These are phyloP conservation scores for Drosophila rhopaloa DNA, from an alignment of 1,140 invertebrate genomes.

Conservation along the genomic window DNA sequence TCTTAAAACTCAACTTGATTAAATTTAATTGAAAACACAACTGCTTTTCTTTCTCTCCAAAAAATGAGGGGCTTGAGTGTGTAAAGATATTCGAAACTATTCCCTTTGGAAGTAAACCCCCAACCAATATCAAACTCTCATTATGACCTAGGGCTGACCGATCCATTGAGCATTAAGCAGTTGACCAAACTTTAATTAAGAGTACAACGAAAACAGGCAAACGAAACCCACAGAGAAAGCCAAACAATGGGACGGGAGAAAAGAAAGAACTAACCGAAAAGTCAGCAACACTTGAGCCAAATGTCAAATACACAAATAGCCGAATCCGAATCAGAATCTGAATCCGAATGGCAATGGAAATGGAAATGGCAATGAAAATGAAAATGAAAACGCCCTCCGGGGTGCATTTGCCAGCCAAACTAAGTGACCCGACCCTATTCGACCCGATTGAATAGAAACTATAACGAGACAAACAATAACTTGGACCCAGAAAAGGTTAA, in stretches of 20 bases:
- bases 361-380: constrained; percentile 37
- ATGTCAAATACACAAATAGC: constrained; percentile 81
- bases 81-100: not conserved
- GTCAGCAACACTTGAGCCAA: constrained; percentile 82
- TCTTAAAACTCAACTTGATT: not conserved
- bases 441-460: constrained; percentile 74
- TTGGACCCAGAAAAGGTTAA: constrained; percentile 54
- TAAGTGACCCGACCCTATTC: constrained; percentile 13
- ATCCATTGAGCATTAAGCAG: constrained; percentile 60
- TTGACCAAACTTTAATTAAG: constrained; percentile 78
- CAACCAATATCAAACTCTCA: constrained; percentile 27
- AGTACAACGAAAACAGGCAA: constrained; percentile 31
- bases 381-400: constrained; percentile 75
- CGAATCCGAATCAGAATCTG: constrained; percentile 2
- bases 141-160: constrained; percentile 17
- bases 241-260: constrained; percentile 4
- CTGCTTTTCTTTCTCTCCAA: not conserved
- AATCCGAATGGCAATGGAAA: constrained; percentile 11
- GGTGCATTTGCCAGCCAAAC: constrained; percentile 67
- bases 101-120: not conserved
- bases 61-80: not conserved
- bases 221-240: constrained; percentile 20
- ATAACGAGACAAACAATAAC: constrained; percentile 52
- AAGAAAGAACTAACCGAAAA: constrained; percentile 68
- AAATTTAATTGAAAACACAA: not conserved